Evolutionary conservation across 2,888 invertebrate genomes (phyloP), one percentile per base, ranked within the genome.

Genomic region (Cybosia mesomella): DNA sequence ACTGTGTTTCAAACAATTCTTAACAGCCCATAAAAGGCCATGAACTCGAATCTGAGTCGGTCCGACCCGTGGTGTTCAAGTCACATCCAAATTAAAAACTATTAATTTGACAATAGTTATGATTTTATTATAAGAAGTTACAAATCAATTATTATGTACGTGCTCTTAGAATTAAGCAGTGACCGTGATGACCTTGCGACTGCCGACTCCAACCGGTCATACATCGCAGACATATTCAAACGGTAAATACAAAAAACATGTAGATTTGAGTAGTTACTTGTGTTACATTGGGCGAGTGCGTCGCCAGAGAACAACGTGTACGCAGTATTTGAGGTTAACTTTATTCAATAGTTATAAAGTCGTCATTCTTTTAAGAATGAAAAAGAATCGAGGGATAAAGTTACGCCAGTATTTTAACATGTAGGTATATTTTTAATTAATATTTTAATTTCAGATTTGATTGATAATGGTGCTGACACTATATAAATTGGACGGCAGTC

Each of bases 401-500:
- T n/a, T 49, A 49, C n/a, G 2, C 2, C 8, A n/a, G 18, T n/a
- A n/a, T 9, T 49, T 8, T 18, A 49, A 49, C n/a, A 1, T 2
- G 8, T 49, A 34, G 5, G 2, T 34, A 9, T 49, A n/a, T 55
- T 55, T 11, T 24, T 32, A 28, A 13, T 28, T 58, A 1, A 18
- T n/a, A n/a, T 18, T 58, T 58, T 8, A 15, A 1, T 73, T 76
- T 64, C 57, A 79, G 73, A 63, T 61, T 39, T 59, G 21, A 62
- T 58, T 43, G 62, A 83, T 43, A 66, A 94, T 93, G 93, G 89
- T 86, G 8, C 74, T 92, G 8, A 92, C 85, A 0, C 74, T 94
- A 10, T 94, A 92, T 82, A 91, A 92, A 71, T 66, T 89, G 32
- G 87, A 92, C 49, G 85, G 84, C 0, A 93, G 93, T 66, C 89